Evolutionary conservation across 2,888 invertebrate species (phyloP), one percentile per base, ranked within the genome.

Genomic region (Carcina quercana): DNA sequence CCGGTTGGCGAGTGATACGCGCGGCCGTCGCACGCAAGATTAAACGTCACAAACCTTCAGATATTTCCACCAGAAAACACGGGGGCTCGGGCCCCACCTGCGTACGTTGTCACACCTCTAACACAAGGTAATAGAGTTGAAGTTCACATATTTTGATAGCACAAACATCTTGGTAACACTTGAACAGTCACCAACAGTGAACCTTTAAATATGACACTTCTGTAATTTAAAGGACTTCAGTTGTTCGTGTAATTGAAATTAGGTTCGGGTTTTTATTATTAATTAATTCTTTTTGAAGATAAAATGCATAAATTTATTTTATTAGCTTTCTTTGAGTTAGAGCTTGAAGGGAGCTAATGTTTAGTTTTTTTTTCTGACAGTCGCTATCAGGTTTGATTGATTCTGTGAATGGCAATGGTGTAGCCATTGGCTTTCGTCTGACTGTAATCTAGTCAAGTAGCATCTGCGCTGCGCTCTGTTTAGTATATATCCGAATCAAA

Each of bases 41-140:
- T 82, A 83, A 82, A 82, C 76, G 82, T 82, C 82, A 82, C 75
- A 69, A 76, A 70, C 76, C 79, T 73, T 74, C 75, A 53, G 56
- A 56, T 59, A 63, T 52, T 58, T 53, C 55, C 45, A 28, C 22
- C 28, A 28, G 28, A 24, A 13, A 19, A 25, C 24, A 8, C n/a
- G 26, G 25, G 29, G 10, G 22, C 5, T 19, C n/a, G 17, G 13
- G 10, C 13, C 7, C 47, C 37, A 58, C 54, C 52, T 53, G 47
- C 47, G 30, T 58, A 39, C 13, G 11, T 32, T 38, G 5, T 13
- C 31, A 28, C 43, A 44, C 26, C 47, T 44, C 43, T 69, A 64
- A 42, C 28, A 20, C 20, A 19, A 37, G 0, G 2, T 0, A 1
- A 25, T 59, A 70, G 45, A 46, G 50, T 35, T 38, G 15, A 57